Evolutionary conservation across 2,888 invertebrate genomes (phyloP), one percentile per base, ranked within the genome.

Genomic region (Oligia fasciuncula): DNA sequence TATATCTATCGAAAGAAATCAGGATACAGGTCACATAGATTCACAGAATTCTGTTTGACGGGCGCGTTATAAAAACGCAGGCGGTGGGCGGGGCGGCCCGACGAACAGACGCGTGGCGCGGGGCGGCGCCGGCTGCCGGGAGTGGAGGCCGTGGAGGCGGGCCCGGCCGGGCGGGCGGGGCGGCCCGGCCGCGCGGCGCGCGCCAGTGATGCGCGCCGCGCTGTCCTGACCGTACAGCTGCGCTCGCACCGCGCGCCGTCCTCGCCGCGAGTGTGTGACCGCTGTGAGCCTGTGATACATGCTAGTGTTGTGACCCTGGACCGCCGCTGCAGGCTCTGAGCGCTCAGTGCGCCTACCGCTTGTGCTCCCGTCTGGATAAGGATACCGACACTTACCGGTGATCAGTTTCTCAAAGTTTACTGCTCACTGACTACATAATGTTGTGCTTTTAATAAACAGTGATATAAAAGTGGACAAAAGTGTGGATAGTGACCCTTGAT

Each of bases 191-290:
- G 70, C 68, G 29, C 79, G 57, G 17, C 29, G 81, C 23, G 81
- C 78, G 71, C 70, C 93, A 93, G 94, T 94, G 88, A 80, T 91
- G 93, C 92, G 93, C 92, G 90, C 91, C 93, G 91, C 93, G 94
- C 91, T 92, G 92, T 77, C 78, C 81, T 71, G 85, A 79, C 84
- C 83, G 84, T 40, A 81, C 85, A 5, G 80, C 73, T 66, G 74
- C 83, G 84, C 84, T 74, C 79, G 82, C 66, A 57, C 54, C 63
- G 77, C 63, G 77, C 67, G 68, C 66, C 60, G 40, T 3, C 62
- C 65, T 72, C 79, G 76, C 75, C 86, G 87, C 85, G 89, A 87
- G 88, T 88, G 88, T 77, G 88, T 86, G 87, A 14, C 71, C 86
- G 79, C 83, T 67, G 83, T 29, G 29, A 29, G 29, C 29, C 29